A percentile compares a stretch with the other conserved stretches of the same genome.
Conservation (phyloP, 2,113 vertebrate genomes). For the Crotalus helleri region DNA sequence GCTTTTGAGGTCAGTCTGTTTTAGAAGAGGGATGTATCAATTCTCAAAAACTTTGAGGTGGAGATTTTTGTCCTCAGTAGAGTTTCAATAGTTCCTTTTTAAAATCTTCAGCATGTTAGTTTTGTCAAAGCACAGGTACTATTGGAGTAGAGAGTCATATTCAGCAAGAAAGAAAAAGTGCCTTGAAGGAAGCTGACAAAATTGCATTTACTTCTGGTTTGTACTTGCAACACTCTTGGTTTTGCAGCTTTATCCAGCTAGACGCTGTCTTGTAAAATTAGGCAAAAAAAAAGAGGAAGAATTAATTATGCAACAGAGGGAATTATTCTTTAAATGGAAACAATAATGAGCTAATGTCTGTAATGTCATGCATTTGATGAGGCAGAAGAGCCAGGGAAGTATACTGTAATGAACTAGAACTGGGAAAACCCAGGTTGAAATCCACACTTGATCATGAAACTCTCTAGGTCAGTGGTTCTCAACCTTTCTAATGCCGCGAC, state of each 20-base stretch:
- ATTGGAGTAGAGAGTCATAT: background rate
- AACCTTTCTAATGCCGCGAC: no score
- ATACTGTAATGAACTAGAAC: background rate
- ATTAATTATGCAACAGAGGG: slow-evolving; percentile 29
- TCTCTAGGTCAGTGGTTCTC: background rate
- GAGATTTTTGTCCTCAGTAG: background rate
- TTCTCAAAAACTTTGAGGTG: background rate
- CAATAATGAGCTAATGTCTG: background rate
- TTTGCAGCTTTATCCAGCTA: slow-evolving; percentile 50
- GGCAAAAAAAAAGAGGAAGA: slow-evolving; percentile 1
- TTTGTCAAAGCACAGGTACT: background rate
- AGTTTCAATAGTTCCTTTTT: background rate
- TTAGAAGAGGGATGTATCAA: background rate
- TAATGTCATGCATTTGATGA: background rate
- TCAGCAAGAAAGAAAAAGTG: slow-evolving; percentile 20
- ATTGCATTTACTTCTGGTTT: slow-evolving; percentile 15
- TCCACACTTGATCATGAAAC: background rate
- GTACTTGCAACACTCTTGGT: slow-evolving; percentile 33
- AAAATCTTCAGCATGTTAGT: background rate
- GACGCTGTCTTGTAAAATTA: slow-evolving; percentile 45
- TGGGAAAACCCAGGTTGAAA: background rate
- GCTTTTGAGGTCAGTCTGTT: background rate
- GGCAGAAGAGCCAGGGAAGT: background rate
- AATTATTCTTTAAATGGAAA: slow-evolving; percentile 40
- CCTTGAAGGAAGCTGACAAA: slow-evolving; percentile 17